Evolutionary conservation across 2,113 vertebrate genomes (phyloP).

Genomic region (Rallus limicola): DNA sequence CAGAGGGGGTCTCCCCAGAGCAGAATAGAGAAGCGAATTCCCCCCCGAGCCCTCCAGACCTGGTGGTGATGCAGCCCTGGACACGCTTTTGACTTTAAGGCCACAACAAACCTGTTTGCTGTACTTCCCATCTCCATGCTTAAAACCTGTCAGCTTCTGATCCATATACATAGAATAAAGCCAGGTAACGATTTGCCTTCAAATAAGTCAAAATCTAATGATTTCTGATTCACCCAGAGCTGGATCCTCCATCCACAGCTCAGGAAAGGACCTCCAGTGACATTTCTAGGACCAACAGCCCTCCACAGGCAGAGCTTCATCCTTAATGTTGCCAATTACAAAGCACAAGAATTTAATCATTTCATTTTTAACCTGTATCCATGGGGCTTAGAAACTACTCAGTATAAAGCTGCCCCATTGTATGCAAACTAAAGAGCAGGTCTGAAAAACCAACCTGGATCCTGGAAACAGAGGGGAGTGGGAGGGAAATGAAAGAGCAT

Average conservation of each 20-base stretch:
- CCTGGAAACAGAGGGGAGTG: conserved; percentile 13
- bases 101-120: too few species aligned
- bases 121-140: neutral
- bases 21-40: too few species aligned
- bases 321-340: neutral
- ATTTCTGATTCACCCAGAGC: neutral
- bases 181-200: neutral
- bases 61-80: too few species aligned
- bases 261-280: neutral
- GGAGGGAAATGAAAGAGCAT: conserved; percentile 38
- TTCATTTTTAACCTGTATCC: neutral
- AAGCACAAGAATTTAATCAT: neutral
- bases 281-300: neutral
- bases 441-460: neutral
- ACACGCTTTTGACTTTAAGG: neutral
- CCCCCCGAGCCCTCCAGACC: too few species aligned
- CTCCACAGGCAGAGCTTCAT: neutral
- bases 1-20: too few species aligned
- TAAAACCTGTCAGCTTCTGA: neutral
- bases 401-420: neutral
- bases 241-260: neutral
- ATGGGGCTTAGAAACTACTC: neutral
- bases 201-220: neutral
- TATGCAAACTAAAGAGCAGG: conserved; percentile 1
- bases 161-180: neutral